Percentiles rank a stretch among this genome's conserved stretches.
Conservation (phyloP, 2,797 vertebrate species). For the Cyclopterus lumpus region DNA sequence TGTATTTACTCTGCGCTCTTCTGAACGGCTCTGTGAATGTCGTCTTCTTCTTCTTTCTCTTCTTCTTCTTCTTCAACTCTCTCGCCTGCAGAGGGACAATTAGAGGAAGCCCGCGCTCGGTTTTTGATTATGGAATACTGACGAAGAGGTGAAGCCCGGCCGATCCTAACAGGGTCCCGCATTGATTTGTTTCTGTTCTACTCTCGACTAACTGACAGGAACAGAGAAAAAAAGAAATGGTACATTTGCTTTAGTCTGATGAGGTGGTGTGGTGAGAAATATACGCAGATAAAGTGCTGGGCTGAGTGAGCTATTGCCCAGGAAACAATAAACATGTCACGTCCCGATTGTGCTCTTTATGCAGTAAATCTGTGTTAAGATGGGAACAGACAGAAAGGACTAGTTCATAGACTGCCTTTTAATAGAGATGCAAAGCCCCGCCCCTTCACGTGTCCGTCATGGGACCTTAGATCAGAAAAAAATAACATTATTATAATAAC, state of each 20-base stretch:
- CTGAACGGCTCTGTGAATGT: conserved; percentile 63
- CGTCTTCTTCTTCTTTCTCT: conserved; percentile 52
- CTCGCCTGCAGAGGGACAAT: conserved; percentile 73
- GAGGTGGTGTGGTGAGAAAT: conserved; percentile 15
- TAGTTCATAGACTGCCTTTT: neutral
- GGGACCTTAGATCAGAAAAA: neutral
- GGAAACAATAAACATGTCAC: conserved; percentile 23
- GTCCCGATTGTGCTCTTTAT: conserved; percentile 4
- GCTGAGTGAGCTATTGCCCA: conserved; percentile 8
- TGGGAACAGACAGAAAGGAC: neutral
- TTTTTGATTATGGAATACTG: conserved; percentile 71
- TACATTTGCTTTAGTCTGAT: conserved; percentile 33
- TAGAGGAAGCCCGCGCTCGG: conserved; percentile 60
- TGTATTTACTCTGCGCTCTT: conserved; percentile 64
- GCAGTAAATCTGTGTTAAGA: neutral
- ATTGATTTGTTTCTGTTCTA: conserved; percentile 62
- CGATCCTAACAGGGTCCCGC: conserved; percentile 51
- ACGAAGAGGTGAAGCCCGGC: conserved; percentile 69
- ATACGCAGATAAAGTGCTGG: conserved; percentile 19
- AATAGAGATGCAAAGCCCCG: neutral
- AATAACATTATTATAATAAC: neutral
- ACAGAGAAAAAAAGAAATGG: conserved; percentile 40
- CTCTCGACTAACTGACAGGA: conserved; percentile 35
- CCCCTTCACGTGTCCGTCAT: neutral
- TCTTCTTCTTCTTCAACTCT: conserved; percentile 55